Evolutionary conservation across 1,140 invertebrate genomes (phyloP).

Genomic region (Myzus persicae): DNA sequence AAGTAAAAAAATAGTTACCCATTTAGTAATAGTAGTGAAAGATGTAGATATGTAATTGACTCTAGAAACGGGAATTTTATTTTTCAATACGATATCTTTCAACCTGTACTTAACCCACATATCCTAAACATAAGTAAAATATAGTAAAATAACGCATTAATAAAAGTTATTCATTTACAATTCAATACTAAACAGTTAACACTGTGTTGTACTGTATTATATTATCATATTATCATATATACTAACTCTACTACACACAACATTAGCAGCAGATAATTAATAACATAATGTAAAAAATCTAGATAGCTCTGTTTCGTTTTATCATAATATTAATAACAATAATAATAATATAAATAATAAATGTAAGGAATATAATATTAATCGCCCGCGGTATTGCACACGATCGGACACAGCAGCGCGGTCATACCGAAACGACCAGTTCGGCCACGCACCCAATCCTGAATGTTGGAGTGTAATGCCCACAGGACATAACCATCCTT

Average conservation of each 20-base stretch:
- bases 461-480: background rate
- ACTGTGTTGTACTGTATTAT: too few relatives aligned
- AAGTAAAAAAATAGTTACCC: background rate
- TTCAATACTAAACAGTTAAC: too few relatives aligned
- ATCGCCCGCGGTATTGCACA: background rate
- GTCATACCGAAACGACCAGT: constrained; percentile 8
- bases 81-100: too few relatives aligned
- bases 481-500: background rate
- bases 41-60: too few relatives aligned
- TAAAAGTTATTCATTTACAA: too few relatives aligned
- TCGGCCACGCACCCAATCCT: background rate
- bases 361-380: background rate
- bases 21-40: too few relatives aligned
- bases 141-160: too few relatives aligned
- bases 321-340: background rate
- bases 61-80: too few relatives aligned
- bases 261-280: background rate
- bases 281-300: background rate
- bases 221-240: too few relatives aligned
- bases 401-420: background rate
- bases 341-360: background rate
- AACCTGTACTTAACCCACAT: too few relatives aligned
- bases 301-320: background rate
- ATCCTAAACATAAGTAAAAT: too few relatives aligned
- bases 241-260: background rate